phyloP scores from a whole-genome alignment of 2,888 invertebrate genomes.

The Didymodactylos carnosus region DNA sequence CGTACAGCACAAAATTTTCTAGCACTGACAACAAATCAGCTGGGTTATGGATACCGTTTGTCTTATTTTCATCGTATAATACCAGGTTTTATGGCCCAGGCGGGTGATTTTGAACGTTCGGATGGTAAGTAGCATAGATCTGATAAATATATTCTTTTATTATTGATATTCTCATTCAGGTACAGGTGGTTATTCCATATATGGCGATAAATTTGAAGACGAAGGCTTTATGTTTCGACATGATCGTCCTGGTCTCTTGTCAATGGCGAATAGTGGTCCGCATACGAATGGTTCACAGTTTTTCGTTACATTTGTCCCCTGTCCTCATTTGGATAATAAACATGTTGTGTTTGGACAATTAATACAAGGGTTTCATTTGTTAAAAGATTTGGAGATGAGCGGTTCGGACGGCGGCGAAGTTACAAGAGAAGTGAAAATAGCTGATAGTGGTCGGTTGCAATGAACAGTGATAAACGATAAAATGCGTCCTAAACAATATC shows the following conservation, averaged over 20 bases:
- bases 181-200: constrained; percentile 13
- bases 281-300: constrained; percentile 15
- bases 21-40: constrained; percentile 3
- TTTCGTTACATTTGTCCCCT: constrained; percentile 13
- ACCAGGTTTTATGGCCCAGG: constrained; percentile 14
- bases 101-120: constrained; percentile 13
- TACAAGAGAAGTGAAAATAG: background rate
- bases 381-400: background rate
- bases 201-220: constrained; percentile 14
- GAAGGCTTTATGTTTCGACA: constrained; percentile 7
- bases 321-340: constrained; percentile 12
- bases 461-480: no score
- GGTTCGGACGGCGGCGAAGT: background rate
- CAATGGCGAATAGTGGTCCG: constrained; percentile 14
- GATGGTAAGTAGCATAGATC: no score
- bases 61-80: constrained; percentile 15
- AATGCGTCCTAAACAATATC: no score
- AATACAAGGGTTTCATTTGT: constrained; percentile 6
- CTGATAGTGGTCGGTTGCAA: background rate
- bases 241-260: constrained; percentile 10
- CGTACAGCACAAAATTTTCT: constrained; percentile 14
- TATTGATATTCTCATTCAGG: no score
- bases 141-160: no score
- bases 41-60: constrained; percentile 10
- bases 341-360: constrained; percentile 14